phyloP scores from a whole-genome alignment of 2,888 invertebrate species.

The Auanema sp. region DNA sequence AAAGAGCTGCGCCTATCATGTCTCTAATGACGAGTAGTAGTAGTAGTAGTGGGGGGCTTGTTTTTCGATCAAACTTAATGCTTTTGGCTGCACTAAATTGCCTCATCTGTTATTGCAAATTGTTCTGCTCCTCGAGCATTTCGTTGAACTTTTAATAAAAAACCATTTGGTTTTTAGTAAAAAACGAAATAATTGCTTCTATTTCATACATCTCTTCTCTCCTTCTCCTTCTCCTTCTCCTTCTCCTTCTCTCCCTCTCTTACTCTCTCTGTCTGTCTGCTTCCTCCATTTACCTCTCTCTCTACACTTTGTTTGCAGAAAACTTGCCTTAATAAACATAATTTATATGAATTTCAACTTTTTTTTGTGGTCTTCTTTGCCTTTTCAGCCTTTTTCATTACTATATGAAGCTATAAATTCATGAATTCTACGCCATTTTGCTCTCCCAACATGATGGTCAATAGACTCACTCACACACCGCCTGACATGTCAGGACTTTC shows the following conservation, averaged over 20 bases:
- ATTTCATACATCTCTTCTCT: slow-evolving; percentile 12
- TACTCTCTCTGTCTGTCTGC: background rate
- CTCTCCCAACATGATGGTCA: too few relatives aligned
- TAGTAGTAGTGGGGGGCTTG: too few relatives aligned
- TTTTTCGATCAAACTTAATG: too few relatives aligned
- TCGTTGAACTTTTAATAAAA: background rate
- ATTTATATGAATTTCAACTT: slow-evolving; percentile 1
- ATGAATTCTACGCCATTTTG: too few relatives aligned
- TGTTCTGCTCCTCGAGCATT: background rate
- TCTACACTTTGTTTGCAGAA: slow-evolving; percentile 5
- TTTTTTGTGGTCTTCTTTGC: background rate
- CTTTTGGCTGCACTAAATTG: too few relatives aligned
- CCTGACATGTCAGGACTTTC: too few relatives aligned
- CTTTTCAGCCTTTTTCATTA: too few relatives aligned
- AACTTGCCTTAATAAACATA: slow-evolving; percentile 5
- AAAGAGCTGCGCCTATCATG: background rate
- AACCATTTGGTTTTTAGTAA: slow-evolving; percentile 4
- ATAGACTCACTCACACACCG: too few relatives aligned
- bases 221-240: slow-evolving; percentile 8
- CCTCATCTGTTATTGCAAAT: slow-evolving; percentile 6
- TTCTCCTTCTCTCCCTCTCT: slow-evolving; percentile 7
- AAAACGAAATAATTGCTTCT: background rate
- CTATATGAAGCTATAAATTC: too few relatives aligned
- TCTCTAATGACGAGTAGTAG: background rate
- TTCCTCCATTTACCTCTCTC: slow-evolving; percentile 1